Percentiles rank a stretch among this genome's conserved stretches.
These are phyloP conservation scores for Telmatherina bonti DNA, from an alignment of 2,797 vertebrate species.

Conservation along the genomic window DNA sequence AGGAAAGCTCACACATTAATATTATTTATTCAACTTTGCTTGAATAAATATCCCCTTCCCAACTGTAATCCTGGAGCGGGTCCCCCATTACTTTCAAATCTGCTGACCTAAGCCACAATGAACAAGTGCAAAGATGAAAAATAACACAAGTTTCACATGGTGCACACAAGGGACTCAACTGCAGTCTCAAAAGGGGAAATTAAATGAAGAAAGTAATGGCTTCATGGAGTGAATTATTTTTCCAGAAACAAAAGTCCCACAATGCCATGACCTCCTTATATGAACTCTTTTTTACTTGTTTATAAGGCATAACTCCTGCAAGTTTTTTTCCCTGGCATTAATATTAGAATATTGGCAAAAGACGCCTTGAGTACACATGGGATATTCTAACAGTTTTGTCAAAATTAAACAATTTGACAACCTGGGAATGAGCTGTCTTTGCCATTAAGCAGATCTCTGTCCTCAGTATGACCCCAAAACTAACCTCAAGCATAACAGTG, in stretches of 20 bases:
- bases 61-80: neutral
- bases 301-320: neutral
- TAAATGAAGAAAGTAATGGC: neutral
- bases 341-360: neutral
- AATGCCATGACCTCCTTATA: neutral
- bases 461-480: slow-evolving; percentile 62
- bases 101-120: neutral
- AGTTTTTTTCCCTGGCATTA: neutral
- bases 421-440: slow-evolving; percentile 21
- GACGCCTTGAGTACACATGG: neutral
- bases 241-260: neutral
- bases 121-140: neutral
- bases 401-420: slow-evolving; percentile 6
- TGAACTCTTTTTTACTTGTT: neutral
- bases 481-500: slow-evolving; percentile 51
- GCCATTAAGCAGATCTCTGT: slow-evolving; percentile 42
- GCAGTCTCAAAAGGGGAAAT: slow-evolving; percentile 1
- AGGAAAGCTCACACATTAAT: slow-evolving; percentile 22
- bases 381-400: neutral
- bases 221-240: neutral
- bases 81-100: neutral
- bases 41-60: neutral
- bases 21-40: neutral
- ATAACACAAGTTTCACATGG: neutral
- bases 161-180: neutral